Base-by-base conservation (phyloP, 1,140 invertebrate species). In the Zaprionus ghesquierei region DNA sequence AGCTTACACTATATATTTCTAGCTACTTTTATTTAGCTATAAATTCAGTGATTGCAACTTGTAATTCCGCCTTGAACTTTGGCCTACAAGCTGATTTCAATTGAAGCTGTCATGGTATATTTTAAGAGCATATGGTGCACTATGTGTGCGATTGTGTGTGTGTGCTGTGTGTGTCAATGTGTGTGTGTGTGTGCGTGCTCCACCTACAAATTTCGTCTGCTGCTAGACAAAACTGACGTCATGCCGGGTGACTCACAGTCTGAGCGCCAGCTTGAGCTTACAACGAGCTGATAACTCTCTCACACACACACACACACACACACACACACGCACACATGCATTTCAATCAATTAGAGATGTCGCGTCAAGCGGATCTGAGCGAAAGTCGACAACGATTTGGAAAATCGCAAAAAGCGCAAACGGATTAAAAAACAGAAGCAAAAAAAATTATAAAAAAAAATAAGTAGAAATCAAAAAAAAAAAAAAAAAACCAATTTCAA, bases 161-260 rank as follows among this genome's bases (percentile, higher is more conserved):
- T 38, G n/a, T 8, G n/a, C n/a, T 15, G 35, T 15, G n/a, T 38
- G 35, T 38, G 35, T 38, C n/a, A n/a, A n/a, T n/a, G n/a, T 8
- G n/a, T 15, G 35, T 15, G n/a, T 38, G 35, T 38, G 35, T 38
- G 4, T 15, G 9, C 29, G 15, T 29, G 58, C 5, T 31, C 15
- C n/a, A 44, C 55, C 56, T 46, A 59, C 41, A 15, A 61, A 50
- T 50, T 44, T 50, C 6, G 27, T 51, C 25, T 51, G 74, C 54
- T 46, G 49, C n/a, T 20, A n/a, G 20, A 23, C 18, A 41, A 41
- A 71, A 38, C 56, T 59, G 75, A 81, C 68, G 69, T 72, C 78
- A 81, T 61, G 15, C 13, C 6, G 3, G 20, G 49, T 81, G 78
- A 81, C n/a, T 81, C 78, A 29, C 27, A 29, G 13, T 38, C 41